Percentiles rank a stretch among this genome's conserved stretches.
Evolutionary conservation across 2,113 vertebrate genomes (phyloP).

Genomic region (Tamias sibiricus): DNA sequence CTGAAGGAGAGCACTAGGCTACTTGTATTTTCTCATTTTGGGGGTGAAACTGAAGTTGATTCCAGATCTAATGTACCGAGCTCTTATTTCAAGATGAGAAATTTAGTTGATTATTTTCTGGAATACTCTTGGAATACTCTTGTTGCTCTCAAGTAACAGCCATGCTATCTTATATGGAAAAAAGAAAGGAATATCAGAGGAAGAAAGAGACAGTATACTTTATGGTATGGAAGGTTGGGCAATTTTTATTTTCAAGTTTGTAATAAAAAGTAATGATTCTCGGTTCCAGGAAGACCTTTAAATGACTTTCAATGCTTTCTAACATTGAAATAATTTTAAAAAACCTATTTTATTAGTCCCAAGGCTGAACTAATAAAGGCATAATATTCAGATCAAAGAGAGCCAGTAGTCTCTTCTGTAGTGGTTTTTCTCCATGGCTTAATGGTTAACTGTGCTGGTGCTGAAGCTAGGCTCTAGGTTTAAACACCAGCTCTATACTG

Average conservation of each 20-base stretch:
- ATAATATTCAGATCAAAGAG: constrained; percentile 29
- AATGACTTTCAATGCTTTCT: constrained; percentile 50
- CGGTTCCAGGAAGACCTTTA: constrained; percentile 5
- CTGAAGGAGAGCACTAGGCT: neutral
- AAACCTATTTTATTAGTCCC: constrained; percentile 52
- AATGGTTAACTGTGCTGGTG: neutral
- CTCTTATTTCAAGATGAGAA: neutral
- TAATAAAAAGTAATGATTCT: constrained; percentile 65
- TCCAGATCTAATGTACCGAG: neutral
- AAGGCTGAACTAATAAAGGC: constrained; percentile 53
- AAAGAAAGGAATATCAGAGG: neutral
- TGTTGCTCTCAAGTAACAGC: neutral
- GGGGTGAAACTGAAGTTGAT: neutral
- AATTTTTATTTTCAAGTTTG: constrained; percentile 56
- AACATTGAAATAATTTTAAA: constrained; percentile 21
- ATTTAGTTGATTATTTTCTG: no score
- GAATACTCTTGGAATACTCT: neutral
- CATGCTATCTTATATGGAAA: neutral
- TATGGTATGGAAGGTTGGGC: neutral
- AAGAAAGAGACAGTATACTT: neutral
- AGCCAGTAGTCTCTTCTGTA: neutral
- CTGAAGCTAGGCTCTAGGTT: neutral
- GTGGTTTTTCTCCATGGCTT: neutral
- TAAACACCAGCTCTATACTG: neutral
- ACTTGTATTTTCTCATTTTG: neutral